Percentiles rank a stretch among this genome's conserved stretches.
Evolutionary conservation across 1,140 invertebrate genomes (phyloP).

Genomic region (Drosophila nebulosa): DNA sequence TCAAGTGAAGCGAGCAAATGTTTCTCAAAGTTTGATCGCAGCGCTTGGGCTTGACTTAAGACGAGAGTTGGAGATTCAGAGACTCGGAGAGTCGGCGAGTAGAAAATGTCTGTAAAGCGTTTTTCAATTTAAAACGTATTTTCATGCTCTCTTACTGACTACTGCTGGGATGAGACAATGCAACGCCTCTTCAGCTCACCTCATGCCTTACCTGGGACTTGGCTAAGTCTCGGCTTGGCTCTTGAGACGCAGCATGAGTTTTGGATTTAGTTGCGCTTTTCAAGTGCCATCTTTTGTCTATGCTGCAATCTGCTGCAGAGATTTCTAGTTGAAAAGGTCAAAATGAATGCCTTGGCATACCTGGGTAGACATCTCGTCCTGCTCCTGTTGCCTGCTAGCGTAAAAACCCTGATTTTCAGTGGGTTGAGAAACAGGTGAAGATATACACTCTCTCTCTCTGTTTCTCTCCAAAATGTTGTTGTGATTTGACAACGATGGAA

Average conservation of each 20-base stretch:
- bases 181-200: conserved; percentile 47
- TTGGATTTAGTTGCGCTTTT: conserved; percentile 58
- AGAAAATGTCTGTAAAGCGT: conserved; percentile 37
- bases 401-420: conserved; percentile 53
- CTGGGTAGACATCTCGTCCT: conserved; percentile 54
- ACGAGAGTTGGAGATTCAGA: not conserved
- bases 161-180: conserved; percentile 52
- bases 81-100: not conserved
- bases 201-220: conserved; percentile 16
- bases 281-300: conserved; percentile 47
- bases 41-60: conserved; percentile 39
- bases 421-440: conserved; percentile 49
- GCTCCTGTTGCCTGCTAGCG: conserved; percentile 34
- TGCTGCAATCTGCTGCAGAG: conserved; percentile 17
- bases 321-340: conserved; percentile 40
- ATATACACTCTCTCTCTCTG: not conserved
- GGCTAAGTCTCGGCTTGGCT: conserved; percentile 51
- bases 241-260: conserved; percentile 64
- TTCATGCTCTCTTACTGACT: conserved; percentile 43
- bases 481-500: conserved; percentile 52
- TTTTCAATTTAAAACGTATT: conserved; percentile 73
- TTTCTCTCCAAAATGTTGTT: conserved; percentile 22
- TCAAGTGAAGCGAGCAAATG: conserved; percentile 23
- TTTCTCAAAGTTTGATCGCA: not conserved
- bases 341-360: conserved; percentile 36